These are phyloP conservation scores for Acipenser transmontanus DNA, from an alignment of 2,797 vertebrate species.

Conservation along the genomic window DNA sequence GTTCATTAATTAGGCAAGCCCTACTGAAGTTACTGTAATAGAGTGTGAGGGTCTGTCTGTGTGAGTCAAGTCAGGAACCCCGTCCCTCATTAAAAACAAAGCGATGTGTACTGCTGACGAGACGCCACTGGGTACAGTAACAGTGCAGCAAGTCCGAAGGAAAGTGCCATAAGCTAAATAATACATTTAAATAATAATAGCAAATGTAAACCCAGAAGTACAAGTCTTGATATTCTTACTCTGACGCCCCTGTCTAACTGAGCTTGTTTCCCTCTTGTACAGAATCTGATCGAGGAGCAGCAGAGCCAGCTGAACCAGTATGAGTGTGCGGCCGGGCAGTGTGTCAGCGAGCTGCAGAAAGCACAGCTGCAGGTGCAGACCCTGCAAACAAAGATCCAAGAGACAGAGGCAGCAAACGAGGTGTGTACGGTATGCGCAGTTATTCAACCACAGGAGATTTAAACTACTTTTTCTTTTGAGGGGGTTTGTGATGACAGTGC, in stretches of 20 bases:
- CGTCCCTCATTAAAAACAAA: neutral
- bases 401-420: constrained; percentile 72
- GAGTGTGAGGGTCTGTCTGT: neutral
- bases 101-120: too few species aligned
- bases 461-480: too few species aligned
- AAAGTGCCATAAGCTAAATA: too few species aligned
- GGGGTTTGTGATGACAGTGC: too few species aligned
- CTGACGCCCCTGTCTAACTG: neutral
- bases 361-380: constrained; percentile 58
- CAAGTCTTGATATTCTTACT: too few species aligned
- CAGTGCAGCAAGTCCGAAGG: too few species aligned
- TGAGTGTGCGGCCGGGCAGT: constrained; percentile 47
- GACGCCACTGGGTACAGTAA: too few species aligned
- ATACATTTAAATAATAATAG: too few species aligned
- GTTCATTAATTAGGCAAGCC: neutral
- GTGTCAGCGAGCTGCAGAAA: constrained; percentile 46
- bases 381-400: constrained; percentile 67
- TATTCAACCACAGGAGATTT: too few species aligned
- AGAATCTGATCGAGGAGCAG: constrained; percentile 59
- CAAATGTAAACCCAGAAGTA: too few species aligned
- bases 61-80: neutral
- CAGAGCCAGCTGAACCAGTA: constrained; percentile 46
- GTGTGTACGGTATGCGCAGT: constrained; percentile 41
- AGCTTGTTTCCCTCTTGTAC: constrained; percentile 14
- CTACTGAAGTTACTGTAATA: neutral